Evolutionary conservation across 1,140 invertebrate genomes (phyloP).

Genomic region (Melipona quadrifasciata): DNA sequence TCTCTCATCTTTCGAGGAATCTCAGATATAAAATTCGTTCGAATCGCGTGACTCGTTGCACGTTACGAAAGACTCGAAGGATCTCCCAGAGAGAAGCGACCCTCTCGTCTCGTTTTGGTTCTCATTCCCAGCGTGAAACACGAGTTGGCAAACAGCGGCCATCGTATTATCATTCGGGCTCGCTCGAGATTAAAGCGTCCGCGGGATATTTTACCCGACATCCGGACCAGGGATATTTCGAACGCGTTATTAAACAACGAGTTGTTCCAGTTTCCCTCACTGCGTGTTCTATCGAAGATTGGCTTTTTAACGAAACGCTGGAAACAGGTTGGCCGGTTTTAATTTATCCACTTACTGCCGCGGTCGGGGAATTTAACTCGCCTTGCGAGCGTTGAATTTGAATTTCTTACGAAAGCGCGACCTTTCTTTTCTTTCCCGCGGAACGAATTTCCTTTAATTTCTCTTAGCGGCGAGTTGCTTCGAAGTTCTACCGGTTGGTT

Average conservation of each 20-base stretch:
- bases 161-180: not conserved
- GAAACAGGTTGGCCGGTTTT: not conserved
- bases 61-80: not conserved
- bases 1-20: too few relatives aligned
- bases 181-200: not conserved
- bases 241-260: constrained; percentile 15
- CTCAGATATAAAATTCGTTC: too few relatives aligned
- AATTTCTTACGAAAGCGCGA: not conserved
- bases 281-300: not conserved
- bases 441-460: too few relatives aligned
- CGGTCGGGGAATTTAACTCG: not conserved
- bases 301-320: not conserved
- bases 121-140: not conserved
- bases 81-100: not conserved
- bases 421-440: not conserved
- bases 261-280: too few relatives aligned
- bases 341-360: not conserved
- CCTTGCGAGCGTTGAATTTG: not conserved
- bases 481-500: too few relatives aligned
- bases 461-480: too few relatives aligned
- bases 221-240: not conserved
- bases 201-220: constrained; percentile 1
- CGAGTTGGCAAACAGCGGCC: not conserved
- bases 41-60: not conserved
- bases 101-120: constrained; percentile 11